These are phyloP conservation scores for Brachionus sp. DNA, from an alignment of 1,140 invertebrate species.

Conservation along the genomic window DNA sequence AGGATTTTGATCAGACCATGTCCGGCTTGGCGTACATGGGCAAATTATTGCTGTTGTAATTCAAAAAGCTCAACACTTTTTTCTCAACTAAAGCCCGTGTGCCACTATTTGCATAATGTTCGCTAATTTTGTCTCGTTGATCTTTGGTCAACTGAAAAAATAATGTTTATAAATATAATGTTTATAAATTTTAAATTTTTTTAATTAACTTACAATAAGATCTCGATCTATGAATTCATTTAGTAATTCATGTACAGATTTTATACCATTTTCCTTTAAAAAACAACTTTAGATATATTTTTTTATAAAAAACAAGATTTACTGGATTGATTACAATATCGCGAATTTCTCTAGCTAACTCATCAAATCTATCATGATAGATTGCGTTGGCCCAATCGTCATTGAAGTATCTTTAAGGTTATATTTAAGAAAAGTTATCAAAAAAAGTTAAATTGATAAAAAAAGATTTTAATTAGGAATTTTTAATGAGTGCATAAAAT, in stretches of 20 bases:
- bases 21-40: conserved; percentile 61
- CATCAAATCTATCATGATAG: conserved; percentile 58
- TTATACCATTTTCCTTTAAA: conserved; percentile 50
- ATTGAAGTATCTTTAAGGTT: conserved; percentile 55
- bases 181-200: not conserved
- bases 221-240: conserved; percentile 56
- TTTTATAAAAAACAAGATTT: conserved; percentile 41
- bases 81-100: conserved; percentile 56
- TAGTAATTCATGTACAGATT: conserved; percentile 54
- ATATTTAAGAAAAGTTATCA: not conserved
- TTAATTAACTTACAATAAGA: conserved; percentile 50
- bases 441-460: too few species aligned
- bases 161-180: not conserved
- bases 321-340: conserved; percentile 55
- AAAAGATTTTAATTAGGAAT: too few species aligned
- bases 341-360: conserved; percentile 57
- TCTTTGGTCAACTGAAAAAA: conserved; percentile 49
- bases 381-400: conserved; percentile 57
- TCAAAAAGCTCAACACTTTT: conserved; percentile 56
- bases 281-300: not conserved
- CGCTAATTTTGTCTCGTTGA: conserved; percentile 49
- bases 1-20: conserved; percentile 51
- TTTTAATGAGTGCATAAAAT: too few species aligned
- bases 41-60: conserved; percentile 59
- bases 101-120: conserved; percentile 46